Evolutionary conservation across 1,140 invertebrate species (phyloP).

Genomic region (Drosophila insularis): DNA sequence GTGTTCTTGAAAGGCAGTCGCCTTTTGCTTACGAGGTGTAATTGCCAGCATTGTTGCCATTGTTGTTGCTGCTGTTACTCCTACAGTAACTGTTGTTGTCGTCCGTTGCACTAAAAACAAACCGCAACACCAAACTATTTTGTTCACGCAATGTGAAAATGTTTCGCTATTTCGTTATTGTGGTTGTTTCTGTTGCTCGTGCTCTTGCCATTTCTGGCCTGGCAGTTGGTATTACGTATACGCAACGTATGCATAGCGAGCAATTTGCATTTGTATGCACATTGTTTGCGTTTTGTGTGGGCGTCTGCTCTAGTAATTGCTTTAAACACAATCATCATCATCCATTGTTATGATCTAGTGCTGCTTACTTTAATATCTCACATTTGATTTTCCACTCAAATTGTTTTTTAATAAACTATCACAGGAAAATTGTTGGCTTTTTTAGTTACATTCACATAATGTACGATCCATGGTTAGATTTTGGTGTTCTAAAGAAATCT

Average conservation of each 20-base stretch:
- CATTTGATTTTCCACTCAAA: constrained; percentile 64
- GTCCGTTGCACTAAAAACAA: constrained; percentile 64
- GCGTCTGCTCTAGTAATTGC: constrained; percentile 60
- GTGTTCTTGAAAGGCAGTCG: constrained; percentile 28
- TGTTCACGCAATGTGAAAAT: constrained; percentile 78
- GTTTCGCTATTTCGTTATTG: constrained; percentile 49
- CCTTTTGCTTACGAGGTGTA: constrained; percentile 55
- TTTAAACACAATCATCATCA: constrained; percentile 73
- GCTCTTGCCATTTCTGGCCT: constrained; percentile 7
- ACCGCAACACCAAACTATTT: constrained; percentile 79
- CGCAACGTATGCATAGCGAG: constrained; percentile 64
- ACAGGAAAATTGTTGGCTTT: constrained; percentile 24
- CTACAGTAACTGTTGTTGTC: constrained; percentile 41
- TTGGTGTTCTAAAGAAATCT: constrained; percentile 1
- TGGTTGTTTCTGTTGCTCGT: constrained; percentile 35
- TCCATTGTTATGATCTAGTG: neutral
- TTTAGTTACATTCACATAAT: constrained; percentile 14
- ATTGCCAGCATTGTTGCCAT: constrained; percentile 62
- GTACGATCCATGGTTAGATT: constrained; percentile 38
- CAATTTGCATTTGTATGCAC: constrained; percentile 79
- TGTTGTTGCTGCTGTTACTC: constrained; percentile 41
- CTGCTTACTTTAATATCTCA: constrained; percentile 48
- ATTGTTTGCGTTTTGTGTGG: constrained; percentile 45
- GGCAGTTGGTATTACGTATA: constrained; percentile 75
- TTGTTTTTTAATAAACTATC: neutral